Evolutionary conservation across 2,113 vertebrate genomes (phyloP).

Genomic region (Bambusicola thoracicus): DNA sequence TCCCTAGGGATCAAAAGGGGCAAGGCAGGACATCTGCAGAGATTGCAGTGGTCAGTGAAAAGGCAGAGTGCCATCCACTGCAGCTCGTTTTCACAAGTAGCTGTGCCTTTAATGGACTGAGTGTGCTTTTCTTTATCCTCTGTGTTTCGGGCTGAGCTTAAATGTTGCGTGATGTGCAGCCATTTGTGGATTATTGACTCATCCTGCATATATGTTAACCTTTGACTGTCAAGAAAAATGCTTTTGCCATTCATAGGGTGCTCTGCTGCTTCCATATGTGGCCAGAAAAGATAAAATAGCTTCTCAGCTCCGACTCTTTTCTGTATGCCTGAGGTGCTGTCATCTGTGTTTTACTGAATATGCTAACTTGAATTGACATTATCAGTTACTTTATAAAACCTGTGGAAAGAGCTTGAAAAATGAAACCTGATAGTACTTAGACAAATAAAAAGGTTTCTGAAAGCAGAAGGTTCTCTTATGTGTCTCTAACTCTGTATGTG

Average conservation of each 20-base stretch:
- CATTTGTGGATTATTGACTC: not conserved
- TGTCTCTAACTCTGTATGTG: not conserved
- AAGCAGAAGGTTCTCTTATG: not conserved
- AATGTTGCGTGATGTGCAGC: not conserved
- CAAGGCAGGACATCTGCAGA: not conserved
- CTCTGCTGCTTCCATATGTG: constrained; percentile 21
- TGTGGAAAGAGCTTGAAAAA: not conserved
- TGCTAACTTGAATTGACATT: constrained; percentile 21
- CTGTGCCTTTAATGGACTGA: not conserved
- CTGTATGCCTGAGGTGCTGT: constrained; percentile 46
- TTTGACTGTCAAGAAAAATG: not conserved
- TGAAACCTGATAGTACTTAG: not conserved
- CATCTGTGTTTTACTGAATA: not conserved
- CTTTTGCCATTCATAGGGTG: not conserved
- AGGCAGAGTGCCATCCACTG: not conserved
- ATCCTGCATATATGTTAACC: not conserved
- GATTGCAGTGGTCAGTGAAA: not conserved
- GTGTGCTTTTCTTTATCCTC: not conserved
- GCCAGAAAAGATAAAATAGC: not conserved
- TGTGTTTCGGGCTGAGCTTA: not conserved
- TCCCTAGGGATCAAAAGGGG: not conserved
- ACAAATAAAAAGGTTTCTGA: not conserved
- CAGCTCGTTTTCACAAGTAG: not conserved
- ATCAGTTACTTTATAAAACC: constrained; percentile 42
- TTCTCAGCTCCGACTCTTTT: not conserved